phyloP scores from a whole-genome alignment of 2,888 invertebrate genomes.

The Phragmatobia fuliginosa region DNA sequence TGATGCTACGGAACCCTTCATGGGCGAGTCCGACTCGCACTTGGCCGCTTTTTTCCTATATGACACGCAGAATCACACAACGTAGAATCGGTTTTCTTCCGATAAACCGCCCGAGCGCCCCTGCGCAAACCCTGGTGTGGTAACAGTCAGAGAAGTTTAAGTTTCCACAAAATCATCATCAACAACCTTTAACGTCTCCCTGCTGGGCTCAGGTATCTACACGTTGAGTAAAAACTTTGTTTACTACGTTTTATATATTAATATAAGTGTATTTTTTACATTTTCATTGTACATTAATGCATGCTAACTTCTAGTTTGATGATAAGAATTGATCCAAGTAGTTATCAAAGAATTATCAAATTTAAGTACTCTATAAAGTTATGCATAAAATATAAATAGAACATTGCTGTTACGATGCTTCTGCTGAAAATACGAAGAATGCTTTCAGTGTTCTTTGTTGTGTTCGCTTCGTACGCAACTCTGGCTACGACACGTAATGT shows the following conservation, averaged over 20 bases:
- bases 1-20: too few species aligned
- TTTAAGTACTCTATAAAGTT: conserved; percentile 47
- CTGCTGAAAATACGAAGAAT: conserved; percentile 8
- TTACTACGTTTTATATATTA: too few species aligned
- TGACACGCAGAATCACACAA: too few species aligned
- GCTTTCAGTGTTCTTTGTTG: conserved; percentile 32
- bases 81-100: too few species aligned
- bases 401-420: background rate
- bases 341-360: conserved; percentile 28
- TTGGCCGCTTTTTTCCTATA: too few species aligned
- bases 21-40: too few species aligned
- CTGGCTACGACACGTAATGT: conserved; percentile 52
- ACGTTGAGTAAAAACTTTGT: background rate
- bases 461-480: conserved; percentile 37
- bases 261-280: background rate
- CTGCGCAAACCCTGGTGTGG: too few species aligned
- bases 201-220: background rate
- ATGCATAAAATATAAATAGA: conserved; percentile 47
- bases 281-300: background rate
- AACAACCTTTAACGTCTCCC: too few species aligned
- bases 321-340: conserved; percentile 15
- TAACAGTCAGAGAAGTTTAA: too few species aligned
- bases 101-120: too few species aligned
- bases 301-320: background rate
- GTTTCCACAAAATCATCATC: too few species aligned